Evolutionary conservation across 2,797 vertebrate genomes (phyloP).

Genomic region (Telmatherina bonti): DNA sequence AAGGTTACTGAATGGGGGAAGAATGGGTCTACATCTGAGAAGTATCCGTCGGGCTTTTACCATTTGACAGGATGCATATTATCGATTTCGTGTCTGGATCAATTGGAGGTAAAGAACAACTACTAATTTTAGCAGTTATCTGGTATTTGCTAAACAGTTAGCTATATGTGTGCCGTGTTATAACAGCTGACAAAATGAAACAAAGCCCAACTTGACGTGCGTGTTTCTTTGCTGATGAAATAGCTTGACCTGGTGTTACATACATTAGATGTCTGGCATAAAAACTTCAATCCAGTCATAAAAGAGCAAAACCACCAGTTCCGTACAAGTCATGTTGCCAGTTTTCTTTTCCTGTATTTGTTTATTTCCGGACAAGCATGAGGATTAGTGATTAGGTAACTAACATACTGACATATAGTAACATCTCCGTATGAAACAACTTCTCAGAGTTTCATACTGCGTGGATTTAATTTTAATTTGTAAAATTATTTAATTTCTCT

Average conservation of each 20-base stretch:
- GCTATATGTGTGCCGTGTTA: not conserved
- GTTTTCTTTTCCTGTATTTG: too few relatives aligned
- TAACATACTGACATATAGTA: not conserved
- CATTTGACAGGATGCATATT: conserved; percentile 68
- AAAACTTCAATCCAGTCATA: not conserved
- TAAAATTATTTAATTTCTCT: not conserved
- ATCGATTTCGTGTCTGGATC: conserved; percentile 80
- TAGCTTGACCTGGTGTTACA: not conserved
- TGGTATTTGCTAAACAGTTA: conserved; percentile 10
- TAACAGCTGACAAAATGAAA: not conserved
- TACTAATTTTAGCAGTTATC: not conserved
- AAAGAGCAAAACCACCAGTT: not conserved
- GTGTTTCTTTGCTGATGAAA: not conserved
- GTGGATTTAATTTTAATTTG: not conserved
- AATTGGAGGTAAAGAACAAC: conserved; percentile 70
- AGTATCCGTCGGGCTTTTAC: not conserved
- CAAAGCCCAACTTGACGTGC: not conserved
- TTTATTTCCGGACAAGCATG: not conserved
- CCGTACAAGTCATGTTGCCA: not conserved
- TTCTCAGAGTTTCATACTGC: not conserved
- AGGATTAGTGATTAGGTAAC: not conserved
- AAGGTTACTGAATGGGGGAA: conserved; percentile 51
- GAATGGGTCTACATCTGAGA: conserved; percentile 11
- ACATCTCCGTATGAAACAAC: not conserved
- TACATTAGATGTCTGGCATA: too few relatives aligned